These are phyloP conservation scores for Syndactyla subalaris DNA, from an alignment of 2,797 vertebrate genomes.

Conservation along the genomic window DNA sequence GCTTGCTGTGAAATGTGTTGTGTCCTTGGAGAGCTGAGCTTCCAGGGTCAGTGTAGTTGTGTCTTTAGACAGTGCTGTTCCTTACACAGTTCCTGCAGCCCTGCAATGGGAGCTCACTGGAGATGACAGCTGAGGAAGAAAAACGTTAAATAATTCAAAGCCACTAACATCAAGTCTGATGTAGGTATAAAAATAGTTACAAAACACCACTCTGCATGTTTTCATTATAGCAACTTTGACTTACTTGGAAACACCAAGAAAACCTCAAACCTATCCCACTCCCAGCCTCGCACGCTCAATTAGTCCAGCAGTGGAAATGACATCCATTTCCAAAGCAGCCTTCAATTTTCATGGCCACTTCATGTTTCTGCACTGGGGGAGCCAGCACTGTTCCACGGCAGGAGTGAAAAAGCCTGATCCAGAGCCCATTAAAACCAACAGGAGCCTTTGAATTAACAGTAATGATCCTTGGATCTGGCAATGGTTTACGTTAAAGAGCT, in stretches of 20 bases:
- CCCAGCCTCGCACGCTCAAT: background rate
- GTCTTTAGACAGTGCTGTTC: too few species aligned
- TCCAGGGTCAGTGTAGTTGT: too few species aligned
- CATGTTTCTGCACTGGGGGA: background rate
- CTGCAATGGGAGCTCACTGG: constrained; percentile 57
- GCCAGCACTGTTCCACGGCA: constrained; percentile 15
- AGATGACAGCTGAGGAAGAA: constrained; percentile 76
- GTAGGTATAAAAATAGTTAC: constrained; percentile 81
- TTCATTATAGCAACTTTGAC: constrained; percentile 69
- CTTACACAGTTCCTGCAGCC: constrained; percentile 25
- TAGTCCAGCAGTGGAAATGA: constrained; percentile 35
- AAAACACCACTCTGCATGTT: constrained; percentile 67
- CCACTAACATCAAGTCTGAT: constrained; percentile 77
- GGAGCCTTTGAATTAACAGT: constrained; percentile 46
- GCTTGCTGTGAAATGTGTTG: too few species aligned
- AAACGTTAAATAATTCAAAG: constrained; percentile 82
- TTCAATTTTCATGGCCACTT: constrained; percentile 55
- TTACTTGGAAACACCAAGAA: constrained; percentile 49
- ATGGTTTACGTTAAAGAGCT: background rate
- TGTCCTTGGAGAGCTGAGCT: too few species aligned
- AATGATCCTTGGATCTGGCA: constrained; percentile 17
- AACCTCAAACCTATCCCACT: background rate
- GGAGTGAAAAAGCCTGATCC: constrained; percentile 24
- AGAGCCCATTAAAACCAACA: constrained; percentile 44
- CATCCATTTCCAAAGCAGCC: constrained; percentile 60